phyloP scores from a whole-genome alignment of 2,888 invertebrate genomes.

The Ferrisia virgata region DNA sequence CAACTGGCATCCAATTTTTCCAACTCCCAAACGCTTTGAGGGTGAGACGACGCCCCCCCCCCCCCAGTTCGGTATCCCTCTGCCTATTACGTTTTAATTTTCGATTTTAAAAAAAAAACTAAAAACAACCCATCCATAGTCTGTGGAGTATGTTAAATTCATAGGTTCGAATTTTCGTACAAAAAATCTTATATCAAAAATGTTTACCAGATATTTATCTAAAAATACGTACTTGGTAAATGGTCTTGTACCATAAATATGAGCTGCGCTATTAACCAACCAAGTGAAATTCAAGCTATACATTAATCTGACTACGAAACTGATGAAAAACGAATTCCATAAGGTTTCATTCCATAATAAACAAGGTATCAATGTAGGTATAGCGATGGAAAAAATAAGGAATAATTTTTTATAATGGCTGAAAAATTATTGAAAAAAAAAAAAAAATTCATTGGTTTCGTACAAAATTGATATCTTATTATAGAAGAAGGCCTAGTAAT shows the following conservation, averaged over 20 bases:
- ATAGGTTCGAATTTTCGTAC: no score
- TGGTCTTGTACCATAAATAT: constrained; percentile 73
- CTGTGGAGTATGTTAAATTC: no score
- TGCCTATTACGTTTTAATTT: no score
- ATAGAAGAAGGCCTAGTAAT: constrained; percentile 47
- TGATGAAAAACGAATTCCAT: constrained; percentile 60
- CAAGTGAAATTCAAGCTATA: constrained; percentile 71
- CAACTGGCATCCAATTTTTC: no score
- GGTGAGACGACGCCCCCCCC: no score
- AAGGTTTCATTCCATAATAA: constrained; percentile 67
- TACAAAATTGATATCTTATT: background rate
- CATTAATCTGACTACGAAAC: constrained; percentile 63
- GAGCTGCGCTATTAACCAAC: constrained; percentile 79
- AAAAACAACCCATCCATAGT: no score
- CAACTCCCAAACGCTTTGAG: no score
- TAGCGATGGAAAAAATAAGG: constrained; percentile 59
- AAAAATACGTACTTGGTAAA: constrained; percentile 64
- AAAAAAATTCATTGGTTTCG: background rate
- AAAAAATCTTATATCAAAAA: no score
- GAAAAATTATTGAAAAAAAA: constrained; percentile 52
- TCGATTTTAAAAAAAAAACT: no score
- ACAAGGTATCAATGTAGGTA: constrained; percentile 66
- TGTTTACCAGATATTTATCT: background rate
- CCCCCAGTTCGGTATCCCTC: no score
- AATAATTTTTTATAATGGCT: constrained; percentile 67